Percentiles rank a stretch among this genome's conserved stretches.
phyloP scores from a whole-genome alignment of 2,888 invertebrate species.

The Cabera pusaria region DNA sequence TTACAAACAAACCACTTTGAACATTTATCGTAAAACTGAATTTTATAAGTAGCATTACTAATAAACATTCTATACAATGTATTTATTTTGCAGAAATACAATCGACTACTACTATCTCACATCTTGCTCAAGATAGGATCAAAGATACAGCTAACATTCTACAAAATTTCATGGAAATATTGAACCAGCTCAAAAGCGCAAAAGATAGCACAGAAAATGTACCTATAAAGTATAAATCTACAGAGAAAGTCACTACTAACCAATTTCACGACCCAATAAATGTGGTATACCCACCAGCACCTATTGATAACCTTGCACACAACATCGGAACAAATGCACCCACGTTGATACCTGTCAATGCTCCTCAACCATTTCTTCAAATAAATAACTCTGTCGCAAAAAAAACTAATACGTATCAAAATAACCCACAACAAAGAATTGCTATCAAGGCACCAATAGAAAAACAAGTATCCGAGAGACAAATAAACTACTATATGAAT shows the following conservation, averaged over 20 bases:
- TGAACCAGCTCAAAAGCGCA: constrained; percentile 4
- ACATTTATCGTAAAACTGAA: no score
- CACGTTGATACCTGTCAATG: no score
- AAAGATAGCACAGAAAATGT: neutral
- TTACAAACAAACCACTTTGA: constrained; percentile 3
- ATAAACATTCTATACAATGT: no score
- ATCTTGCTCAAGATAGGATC: constrained; percentile 1
- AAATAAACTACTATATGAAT: no score
- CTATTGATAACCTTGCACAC: no score
- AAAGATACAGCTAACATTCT: constrained; percentile 2
- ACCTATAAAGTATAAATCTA: constrained; percentile 2
- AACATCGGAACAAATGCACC: no score
- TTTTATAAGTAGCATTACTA: no score
- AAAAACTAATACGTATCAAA: constrained; percentile 5
- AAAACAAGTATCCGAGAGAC: no score
- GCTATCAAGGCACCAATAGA: no score
- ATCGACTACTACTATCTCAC: neutral
- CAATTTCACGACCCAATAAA: constrained; percentile 15
- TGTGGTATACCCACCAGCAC: constrained; percentile 9
- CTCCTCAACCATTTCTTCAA: neutral
- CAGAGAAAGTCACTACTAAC: constrained; percentile 22
- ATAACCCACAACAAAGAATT: neutral
- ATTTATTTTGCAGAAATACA: constrained; percentile 3
- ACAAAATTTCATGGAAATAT: constrained; percentile 7
- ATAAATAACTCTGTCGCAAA: constrained; percentile 2